Base-by-base conservation (phyloP, 2,888 invertebrate species). In the Cryptophagus acutangulus region DNA sequence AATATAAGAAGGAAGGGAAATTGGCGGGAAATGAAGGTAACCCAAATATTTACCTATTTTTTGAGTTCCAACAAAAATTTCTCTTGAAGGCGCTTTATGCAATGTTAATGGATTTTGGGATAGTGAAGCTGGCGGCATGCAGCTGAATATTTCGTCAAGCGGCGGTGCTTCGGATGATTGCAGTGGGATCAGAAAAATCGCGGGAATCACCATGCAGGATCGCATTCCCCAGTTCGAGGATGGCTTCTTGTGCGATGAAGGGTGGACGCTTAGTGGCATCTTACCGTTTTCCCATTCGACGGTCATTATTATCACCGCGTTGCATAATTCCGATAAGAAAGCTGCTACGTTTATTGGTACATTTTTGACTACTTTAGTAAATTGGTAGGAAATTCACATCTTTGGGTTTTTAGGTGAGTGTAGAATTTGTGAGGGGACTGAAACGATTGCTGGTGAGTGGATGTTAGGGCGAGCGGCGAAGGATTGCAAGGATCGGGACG, bases 381-480 rank as follows among this genome's bases (percentile, higher is more conserved):
- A n/a, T n/a, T n/a, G n/a, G n/a, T n/a, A n/a, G n/a, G n/a, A 28
- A 12, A 2, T 15, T 9, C 36, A 38, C n/a, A n/a, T n/a, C n/a
- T n/a, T n/a, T n/a, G n/a, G n/a, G 10, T 17, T 48, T 52, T 36
- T 44, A 63, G 69, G 67, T n/a, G 66, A 69, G 51, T 69, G 67
- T 45, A 55, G 62, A 36, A 49, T 59, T 6, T 69, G 67, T 41
- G 57, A 60, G 10, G 57, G 58, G 3, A 45, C 46, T n/a, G 63
- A 65, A 41, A 56, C 57, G 3, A 57, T 67, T 13, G 52, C 59
- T 2, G 69, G 69, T 5, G 53, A 61, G 17, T 69, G 69, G 67
- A 40, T 66, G 40, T 35, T 64, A 8, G 55, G 57, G 13, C 48
- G 59, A 8, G 46, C 51, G 34, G 62, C 66, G 1, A 49, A 57